Evolutionary conservation across 2,113 vertebrate species (phyloP).

Genomic region (Oreotrochilus melanogaster): DNA sequence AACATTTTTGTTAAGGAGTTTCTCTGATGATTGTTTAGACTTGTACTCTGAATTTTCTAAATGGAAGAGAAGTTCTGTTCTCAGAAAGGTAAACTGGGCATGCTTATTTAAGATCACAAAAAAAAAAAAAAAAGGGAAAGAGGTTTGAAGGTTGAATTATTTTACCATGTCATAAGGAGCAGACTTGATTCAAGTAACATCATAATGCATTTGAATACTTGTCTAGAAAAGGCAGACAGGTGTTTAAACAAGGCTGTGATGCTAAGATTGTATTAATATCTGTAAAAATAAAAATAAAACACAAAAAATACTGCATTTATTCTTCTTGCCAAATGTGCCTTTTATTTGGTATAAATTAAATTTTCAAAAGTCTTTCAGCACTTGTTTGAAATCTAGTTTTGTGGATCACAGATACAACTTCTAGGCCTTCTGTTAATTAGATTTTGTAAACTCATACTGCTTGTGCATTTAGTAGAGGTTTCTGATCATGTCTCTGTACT

Average conservation of each 20-base stretch:
- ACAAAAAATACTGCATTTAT: background rate
- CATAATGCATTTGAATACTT: background rate
- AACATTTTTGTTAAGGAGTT: background rate
- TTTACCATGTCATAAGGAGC: background rate
- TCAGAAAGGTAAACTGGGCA: background rate
- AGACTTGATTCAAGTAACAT: background rate
- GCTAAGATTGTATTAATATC: background rate
- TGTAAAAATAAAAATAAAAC: slow-evolving; percentile 6
- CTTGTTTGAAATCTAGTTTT: background rate
- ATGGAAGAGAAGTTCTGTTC: background rate
- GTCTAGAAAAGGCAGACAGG: background rate
- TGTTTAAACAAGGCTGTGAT: background rate
- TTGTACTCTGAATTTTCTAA: background rate
- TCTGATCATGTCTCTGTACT: background rate
- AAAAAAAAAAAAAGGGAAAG: background rate
- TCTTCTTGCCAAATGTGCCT: background rate
- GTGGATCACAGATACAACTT: background rate
- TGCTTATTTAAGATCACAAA: background rate
- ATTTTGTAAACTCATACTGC: background rate
- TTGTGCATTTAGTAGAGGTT: background rate
- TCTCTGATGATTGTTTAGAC: background rate
- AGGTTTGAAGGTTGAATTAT: background rate
- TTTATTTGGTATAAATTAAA: background rate
- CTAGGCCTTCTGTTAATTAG: background rate
- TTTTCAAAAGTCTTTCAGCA: background rate